Evolutionary conservation across 2,888 invertebrate species (phyloP).

Genomic region (Nemotelus nigrinus): DNA sequence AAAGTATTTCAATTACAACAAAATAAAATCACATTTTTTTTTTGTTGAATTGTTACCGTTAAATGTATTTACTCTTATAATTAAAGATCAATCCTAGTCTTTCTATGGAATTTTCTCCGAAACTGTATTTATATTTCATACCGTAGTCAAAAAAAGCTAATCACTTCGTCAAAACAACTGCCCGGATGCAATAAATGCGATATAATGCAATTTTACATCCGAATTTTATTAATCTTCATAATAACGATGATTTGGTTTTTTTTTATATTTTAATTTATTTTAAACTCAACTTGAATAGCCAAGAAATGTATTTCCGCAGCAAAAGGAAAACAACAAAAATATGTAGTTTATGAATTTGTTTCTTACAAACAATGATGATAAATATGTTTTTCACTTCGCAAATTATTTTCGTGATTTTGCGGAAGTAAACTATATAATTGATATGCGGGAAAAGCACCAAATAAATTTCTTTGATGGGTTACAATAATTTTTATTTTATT

Average conservation of each 20-base stretch:
- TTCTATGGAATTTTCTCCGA: neutral
- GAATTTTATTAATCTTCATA: constrained; percentile 21
- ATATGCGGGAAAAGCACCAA: too few species aligned
- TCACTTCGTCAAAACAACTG: neutral
- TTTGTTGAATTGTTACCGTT: constrained; percentile 28
- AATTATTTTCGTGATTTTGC: neutral
- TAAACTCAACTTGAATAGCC: neutral
- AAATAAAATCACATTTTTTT: neutral
- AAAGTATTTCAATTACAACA: neutral
- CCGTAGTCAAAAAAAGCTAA: neutral
- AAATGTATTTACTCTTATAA: constrained; percentile 2
- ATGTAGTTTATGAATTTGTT: constrained; percentile 28
- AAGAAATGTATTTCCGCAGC: constrained; percentile 28
- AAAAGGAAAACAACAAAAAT: constrained; percentile 10
- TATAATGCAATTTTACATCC: neutral
- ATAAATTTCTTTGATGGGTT: too few species aligned
- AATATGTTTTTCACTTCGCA: constrained; percentile 2
- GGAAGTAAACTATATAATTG: too few species aligned
- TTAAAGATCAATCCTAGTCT: constrained; percentile 30
- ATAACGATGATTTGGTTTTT: neutral
- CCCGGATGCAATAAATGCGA: neutral
- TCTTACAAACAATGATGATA: constrained; percentile 13
- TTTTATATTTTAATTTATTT: constrained; percentile 12
- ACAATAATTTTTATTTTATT: neutral
- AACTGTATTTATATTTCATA: neutral